Conservation (phyloP, 2,797 vertebrate species). For the Okamejei kenojei region DNA sequence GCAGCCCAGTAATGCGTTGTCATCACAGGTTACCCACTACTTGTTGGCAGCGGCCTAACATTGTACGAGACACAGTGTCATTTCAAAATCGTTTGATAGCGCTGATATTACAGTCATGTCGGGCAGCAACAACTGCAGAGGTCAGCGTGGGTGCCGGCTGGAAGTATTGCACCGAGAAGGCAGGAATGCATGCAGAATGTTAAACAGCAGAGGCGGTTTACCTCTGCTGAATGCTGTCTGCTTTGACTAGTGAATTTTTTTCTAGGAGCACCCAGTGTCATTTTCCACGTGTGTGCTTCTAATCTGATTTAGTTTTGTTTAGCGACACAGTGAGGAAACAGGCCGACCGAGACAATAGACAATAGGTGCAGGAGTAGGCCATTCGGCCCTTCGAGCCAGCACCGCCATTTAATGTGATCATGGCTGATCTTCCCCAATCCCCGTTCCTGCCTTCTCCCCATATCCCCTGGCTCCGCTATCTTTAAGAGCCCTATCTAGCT, state of each 20-base stretch:
- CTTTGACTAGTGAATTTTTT: slow-evolving; percentile 1
- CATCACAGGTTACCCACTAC: slow-evolving; percentile 58
- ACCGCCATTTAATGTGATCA: too few relatives aligned
- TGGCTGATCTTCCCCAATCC: too few relatives aligned
- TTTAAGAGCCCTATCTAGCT: too few relatives aligned
- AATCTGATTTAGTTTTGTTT: background rate
- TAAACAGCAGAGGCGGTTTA: slow-evolving; percentile 43
- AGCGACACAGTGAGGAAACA: too few relatives aligned
- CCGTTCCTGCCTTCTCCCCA: too few relatives aligned
- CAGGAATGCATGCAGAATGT: slow-evolving; percentile 42
- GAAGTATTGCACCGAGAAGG: slow-evolving; percentile 39
- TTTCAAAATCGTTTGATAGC: slow-evolving; percentile 54
- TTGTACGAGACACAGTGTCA: slow-evolving; percentile 51
- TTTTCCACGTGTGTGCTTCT: background rate
- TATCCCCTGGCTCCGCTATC: too few relatives aligned
- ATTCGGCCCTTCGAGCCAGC: too few relatives aligned
- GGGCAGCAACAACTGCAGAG: slow-evolving; percentile 51
- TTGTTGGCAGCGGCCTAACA: slow-evolving; percentile 55
- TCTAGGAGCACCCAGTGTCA: background rate
- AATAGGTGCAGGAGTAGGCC: too few relatives aligned
- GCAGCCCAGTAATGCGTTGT: slow-evolving; percentile 66
- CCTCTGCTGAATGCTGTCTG: slow-evolving; percentile 3
- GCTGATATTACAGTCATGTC: slow-evolving; percentile 47
- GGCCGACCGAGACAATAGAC: too few relatives aligned
- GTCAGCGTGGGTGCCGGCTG: slow-evolving; percentile 46